A percentile compares a stretch with the other conserved stretches of the same genome.
Evolutionary conservation across 2,797 vertebrate species (phyloP).

Genomic region (Brachyalestes nurse): DNA sequence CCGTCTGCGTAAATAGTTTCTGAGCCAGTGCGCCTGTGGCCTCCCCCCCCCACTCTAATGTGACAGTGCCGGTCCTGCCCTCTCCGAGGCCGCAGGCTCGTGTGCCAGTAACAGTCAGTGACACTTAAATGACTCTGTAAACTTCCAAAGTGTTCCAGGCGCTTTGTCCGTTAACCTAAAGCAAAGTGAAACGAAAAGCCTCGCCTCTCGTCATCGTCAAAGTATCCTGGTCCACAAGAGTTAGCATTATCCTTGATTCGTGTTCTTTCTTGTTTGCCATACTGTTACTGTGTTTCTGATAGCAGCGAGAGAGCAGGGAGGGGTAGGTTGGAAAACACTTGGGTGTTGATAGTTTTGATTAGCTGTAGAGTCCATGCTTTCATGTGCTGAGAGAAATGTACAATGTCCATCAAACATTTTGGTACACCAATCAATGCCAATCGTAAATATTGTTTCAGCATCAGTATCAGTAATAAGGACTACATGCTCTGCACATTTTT

Average conservation of each 20-base stretch:
- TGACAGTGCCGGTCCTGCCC: conserved; percentile 27
- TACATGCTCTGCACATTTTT: no score
- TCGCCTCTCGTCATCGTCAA: conserved; percentile 28
- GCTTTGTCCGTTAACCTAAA: conserved; percentile 7
- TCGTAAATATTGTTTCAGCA: no score
- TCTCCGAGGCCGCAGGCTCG: conserved; percentile 33
- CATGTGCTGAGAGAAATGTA: conserved; percentile 27
- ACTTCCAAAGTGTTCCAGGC: conserved; percentile 35
- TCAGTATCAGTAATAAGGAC: no score
- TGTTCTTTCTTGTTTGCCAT: conserved; percentile 13
- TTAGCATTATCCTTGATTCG: neutral
- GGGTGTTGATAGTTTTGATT: neutral
- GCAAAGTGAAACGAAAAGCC: conserved; percentile 19
- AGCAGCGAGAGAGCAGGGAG: neutral
- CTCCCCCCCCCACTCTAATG: conserved; percentile 18
- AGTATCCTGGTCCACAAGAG: neutral
- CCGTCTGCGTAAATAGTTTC: conserved; percentile 47
- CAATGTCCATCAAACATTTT: no score
- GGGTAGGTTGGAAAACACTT: neutral
- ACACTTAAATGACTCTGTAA: conserved; percentile 55
- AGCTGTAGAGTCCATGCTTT: conserved; percentile 21
- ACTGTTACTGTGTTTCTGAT: neutral
- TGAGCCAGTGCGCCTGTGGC: conserved; percentile 40
- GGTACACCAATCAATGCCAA: no score
- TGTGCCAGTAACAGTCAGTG: conserved; percentile 46